Percentiles rank a stretch among this genome's conserved stretches.
Conservation (phyloP, 2,888 invertebrate genomes). For the Spialia ferax region DNA sequence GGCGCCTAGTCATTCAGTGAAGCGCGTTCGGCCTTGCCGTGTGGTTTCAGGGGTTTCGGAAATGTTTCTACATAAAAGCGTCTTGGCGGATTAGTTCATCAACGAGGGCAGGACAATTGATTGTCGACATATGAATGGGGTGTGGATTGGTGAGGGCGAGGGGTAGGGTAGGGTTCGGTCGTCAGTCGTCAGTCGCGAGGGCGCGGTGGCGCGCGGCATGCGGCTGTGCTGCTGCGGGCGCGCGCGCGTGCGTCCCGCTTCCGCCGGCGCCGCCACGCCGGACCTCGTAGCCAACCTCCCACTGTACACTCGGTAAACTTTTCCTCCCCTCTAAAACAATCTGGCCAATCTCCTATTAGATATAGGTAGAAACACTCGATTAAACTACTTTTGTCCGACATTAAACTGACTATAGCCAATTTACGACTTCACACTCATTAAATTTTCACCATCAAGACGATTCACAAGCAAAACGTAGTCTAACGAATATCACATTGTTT, state of each 20-base stretch:
- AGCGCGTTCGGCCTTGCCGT: constrained; percentile 13
- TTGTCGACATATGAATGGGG: constrained; percentile 51
- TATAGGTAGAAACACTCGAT: no score
- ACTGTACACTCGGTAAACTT: constrained; percentile 71
- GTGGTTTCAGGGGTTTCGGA: constrained; percentile 49
- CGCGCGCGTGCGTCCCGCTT: constrained; percentile 57
- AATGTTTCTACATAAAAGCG: constrained; percentile 68
- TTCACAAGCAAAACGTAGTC: no score
- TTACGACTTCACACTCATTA: no score
- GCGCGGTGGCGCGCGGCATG: constrained; percentile 66
- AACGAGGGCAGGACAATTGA: constrained; percentile 61
- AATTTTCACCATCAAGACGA: no score
- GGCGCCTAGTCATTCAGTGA: constrained; percentile 27
- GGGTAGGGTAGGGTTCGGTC: constrained; percentile 53
- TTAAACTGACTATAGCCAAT: no score
- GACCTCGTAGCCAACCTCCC: constrained; percentile 80
- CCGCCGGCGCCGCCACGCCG: constrained; percentile 58
- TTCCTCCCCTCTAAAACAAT: background rate
- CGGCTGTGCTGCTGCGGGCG: constrained; percentile 75
- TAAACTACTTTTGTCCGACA: no score
- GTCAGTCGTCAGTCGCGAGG: constrained; percentile 68
- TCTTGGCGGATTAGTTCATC: constrained; percentile 70
- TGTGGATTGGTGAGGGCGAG: constrained; percentile 48
- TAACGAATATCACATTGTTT: no score
- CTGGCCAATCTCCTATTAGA: background rate